Evolutionary conservation across 2,113 vertebrate genomes (phyloP).

Genomic region (Piaya cayana): DNA sequence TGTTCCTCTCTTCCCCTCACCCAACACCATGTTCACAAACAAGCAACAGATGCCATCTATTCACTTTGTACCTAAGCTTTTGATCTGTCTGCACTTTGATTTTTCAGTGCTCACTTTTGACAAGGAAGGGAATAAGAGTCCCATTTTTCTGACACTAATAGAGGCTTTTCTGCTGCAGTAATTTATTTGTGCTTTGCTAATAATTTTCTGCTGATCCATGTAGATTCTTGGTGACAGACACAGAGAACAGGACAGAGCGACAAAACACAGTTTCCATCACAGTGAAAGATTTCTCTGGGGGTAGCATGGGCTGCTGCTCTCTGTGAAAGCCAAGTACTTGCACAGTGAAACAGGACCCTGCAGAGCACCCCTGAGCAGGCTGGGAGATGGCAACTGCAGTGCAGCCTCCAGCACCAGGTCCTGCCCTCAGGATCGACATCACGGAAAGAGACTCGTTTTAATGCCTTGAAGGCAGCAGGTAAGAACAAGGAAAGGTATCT

Average conservation of each 20-base stretch:
- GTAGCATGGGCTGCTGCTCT: background rate
- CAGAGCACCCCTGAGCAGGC: background rate
- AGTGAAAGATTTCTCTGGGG: background rate
- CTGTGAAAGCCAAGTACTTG: background rate
- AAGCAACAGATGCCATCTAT: conserved; percentile 1
- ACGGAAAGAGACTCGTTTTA: background rate
- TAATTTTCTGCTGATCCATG: conserved; percentile 25
- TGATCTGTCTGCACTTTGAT: conserved; percentile 30
- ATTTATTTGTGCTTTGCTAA: conserved; percentile 38
- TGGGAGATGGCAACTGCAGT: background rate
- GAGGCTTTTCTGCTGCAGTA: conserved; percentile 5
- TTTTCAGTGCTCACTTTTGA: conserved; percentile 32
- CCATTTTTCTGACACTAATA: conserved; percentile 41
- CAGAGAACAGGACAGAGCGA: background rate
- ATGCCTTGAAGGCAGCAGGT: background rate
- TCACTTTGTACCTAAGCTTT: conserved; percentile 50
- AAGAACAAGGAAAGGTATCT: background rate
- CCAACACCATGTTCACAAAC: background rate
- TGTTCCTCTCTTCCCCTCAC: background rate
- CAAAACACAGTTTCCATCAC: background rate
- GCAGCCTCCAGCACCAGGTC: background rate
- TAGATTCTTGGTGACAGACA: background rate
- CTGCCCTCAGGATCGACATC: background rate
- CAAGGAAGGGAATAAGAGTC: conserved; percentile 43
- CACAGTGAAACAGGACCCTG: background rate